Evolutionary conservation across 1,140 invertebrate genomes (phyloP).

Genomic region (Mizuhopecten yessoensis): DNA sequence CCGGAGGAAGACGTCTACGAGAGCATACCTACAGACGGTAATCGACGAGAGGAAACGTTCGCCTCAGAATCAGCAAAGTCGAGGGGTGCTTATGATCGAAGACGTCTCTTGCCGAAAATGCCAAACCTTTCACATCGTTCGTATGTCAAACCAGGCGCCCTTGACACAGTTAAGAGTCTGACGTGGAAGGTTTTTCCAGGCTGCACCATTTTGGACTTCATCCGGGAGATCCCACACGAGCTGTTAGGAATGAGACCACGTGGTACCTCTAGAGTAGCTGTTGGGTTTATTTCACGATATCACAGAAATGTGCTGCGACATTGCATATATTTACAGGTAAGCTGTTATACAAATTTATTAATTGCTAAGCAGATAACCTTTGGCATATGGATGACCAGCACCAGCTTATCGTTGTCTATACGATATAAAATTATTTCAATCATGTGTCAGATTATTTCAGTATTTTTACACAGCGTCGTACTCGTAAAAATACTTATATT

Average conservation of each 20-base stretch:
- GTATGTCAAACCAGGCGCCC: not conserved
- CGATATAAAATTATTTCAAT: no score
- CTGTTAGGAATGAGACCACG: not conserved
- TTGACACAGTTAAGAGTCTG: not conserved
- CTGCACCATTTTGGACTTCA: not conserved
- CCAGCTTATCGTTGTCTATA: no score
- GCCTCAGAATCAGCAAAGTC: not conserved
- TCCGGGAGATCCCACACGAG: slow-evolving; percentile 42
- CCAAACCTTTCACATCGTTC: not conserved
- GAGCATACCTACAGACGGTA: not conserved
- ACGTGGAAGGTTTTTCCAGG: slow-evolving; percentile 2
- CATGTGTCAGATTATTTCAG: no score
- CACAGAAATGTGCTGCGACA: slow-evolving; percentile 52
- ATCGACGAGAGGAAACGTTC: not conserved
- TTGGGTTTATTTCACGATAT: slow-evolving; percentile 56
- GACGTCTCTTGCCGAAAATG: not conserved
- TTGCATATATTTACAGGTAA: slow-evolving; percentile 56
- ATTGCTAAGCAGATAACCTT: no score
- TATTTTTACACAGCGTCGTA: no score
- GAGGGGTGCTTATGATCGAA: not conserved
- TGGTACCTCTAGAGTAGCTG: not conserved
- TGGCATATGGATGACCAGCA: no score
- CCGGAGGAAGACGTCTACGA: not conserved
- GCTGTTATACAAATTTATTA: no score
- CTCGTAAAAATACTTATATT: no score